phyloP scores from a whole-genome alignment of 2,888 invertebrate genomes.

The Nymphalis polychloros region DNA sequence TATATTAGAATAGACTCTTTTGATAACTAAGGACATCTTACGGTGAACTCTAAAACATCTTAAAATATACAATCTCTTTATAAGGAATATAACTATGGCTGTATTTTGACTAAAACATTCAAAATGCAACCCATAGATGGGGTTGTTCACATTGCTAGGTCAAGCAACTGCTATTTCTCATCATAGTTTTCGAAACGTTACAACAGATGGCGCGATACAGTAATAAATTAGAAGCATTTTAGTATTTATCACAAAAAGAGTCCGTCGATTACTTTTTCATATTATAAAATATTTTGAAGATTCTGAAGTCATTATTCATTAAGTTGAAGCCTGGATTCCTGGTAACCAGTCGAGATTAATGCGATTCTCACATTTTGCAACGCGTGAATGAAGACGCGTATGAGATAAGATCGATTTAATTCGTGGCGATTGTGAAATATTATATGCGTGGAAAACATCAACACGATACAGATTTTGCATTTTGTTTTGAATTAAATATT shows the following conservation, averaged over 20 bases:
- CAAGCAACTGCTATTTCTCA: background rate
- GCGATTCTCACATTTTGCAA: slow-evolving; percentile 53
- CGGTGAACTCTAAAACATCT: background rate
- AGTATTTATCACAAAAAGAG: background rate
- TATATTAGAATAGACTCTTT: background rate
- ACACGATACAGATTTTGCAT: slow-evolving; percentile 31
- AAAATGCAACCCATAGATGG: background rate
- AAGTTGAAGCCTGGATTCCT: slow-evolving; percentile 51
- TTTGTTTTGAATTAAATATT: slow-evolving; percentile 5
- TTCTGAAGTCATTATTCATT: slow-evolving; percentile 44
- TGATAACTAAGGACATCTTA: background rate
- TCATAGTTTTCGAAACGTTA: background rate
- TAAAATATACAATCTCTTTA: background rate
- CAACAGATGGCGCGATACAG: slow-evolving; percentile 26
- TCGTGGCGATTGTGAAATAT: slow-evolving; percentile 63
- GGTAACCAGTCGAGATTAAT: slow-evolving; percentile 51
- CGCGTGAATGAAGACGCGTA: slow-evolving; percentile 57
- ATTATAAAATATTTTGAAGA: slow-evolving; percentile 34
- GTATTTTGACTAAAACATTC: background rate
- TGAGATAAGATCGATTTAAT: slow-evolving; percentile 60
- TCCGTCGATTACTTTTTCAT: slow-evolving; percentile 8
- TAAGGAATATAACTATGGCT: background rate
- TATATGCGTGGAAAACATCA: slow-evolving; percentile 61
- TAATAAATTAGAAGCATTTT: background rate
- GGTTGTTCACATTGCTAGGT: background rate